Evolutionary conservation across 2,113 vertebrate species (phyloP).

Genomic region (Caranx ignobilis): DNA sequence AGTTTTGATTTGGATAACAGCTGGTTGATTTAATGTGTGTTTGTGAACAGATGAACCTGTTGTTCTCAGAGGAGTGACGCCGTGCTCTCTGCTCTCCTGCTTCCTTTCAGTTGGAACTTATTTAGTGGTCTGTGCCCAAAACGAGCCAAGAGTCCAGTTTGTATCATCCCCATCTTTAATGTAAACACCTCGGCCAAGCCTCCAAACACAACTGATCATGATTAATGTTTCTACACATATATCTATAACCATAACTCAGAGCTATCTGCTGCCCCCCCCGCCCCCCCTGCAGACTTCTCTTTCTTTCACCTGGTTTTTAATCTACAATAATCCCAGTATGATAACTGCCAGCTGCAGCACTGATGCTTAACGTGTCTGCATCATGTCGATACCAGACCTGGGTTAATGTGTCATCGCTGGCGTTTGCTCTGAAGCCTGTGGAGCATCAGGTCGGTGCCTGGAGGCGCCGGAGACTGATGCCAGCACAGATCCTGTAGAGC

Average conservation of each 20-base stretch:
- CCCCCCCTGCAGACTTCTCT: neutral
- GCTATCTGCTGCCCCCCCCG: slow-evolving; percentile 5
- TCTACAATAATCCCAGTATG: slow-evolving; percentile 30
- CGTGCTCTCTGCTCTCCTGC: slow-evolving; percentile 45
- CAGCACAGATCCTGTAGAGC: slow-evolving; percentile 1
- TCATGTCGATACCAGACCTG: slow-evolving; percentile 47
- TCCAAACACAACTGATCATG: slow-evolving; percentile 15
- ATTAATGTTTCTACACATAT: slow-evolving; percentile 22
- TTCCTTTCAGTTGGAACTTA: slow-evolving; percentile 78
- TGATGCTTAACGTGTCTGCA: slow-evolving; percentile 13
- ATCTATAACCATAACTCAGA: slow-evolving; percentile 13
- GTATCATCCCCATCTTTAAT: slow-evolving; percentile 80
- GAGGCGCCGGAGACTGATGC: slow-evolving; percentile 21
- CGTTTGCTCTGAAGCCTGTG: slow-evolving; percentile 44
- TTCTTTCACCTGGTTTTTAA: slow-evolving; percentile 24
- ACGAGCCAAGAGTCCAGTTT: slow-evolving; percentile 68
- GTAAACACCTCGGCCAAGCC: slow-evolving; percentile 59
- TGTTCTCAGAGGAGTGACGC: slow-evolving; percentile 36
- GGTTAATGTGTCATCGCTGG: slow-evolving; percentile 1
- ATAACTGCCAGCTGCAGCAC: slow-evolving; percentile 2
- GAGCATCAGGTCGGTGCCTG: neutral
- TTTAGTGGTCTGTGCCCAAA: slow-evolving; percentile 78
- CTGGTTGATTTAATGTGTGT: neutral
- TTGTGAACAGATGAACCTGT: neutral
- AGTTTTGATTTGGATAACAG: neutral